Evolutionary conservation across 2,797 vertebrate genomes (phyloP).

Genomic region (Silurus lanzhouensis): DNA sequence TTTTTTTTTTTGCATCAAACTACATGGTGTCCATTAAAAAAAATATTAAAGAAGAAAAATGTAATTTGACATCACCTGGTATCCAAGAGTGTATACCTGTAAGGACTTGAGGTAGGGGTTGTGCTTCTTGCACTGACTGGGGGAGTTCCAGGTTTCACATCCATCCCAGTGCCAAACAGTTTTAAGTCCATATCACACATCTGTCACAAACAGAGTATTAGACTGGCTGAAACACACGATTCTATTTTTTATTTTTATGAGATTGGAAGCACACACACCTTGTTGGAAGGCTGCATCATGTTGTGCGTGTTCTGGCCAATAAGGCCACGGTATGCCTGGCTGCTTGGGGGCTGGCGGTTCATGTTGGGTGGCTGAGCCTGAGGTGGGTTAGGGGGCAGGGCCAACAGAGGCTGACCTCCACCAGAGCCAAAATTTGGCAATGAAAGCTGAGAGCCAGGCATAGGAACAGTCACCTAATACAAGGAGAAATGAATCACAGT

Average conservation of each 20-base stretch:
- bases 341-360: slow-evolving; percentile 85
- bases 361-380: slow-evolving; percentile 88
- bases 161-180: slow-evolving; percentile 90
- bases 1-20: no score
- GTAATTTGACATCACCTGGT: not conserved
- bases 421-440: slow-evolving; percentile 92
- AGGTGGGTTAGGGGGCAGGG: slow-evolving; percentile 86
- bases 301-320: slow-evolving; percentile 88
- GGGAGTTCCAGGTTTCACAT: slow-evolving; percentile 95
- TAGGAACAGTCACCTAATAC: slow-evolving; percentile 86
- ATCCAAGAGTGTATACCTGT: slow-evolving; percentile 75
- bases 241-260: not conserved
- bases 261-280: slow-evolving; percentile 66
- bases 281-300: slow-evolving; percentile 91
- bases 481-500: slow-evolving; percentile 40
- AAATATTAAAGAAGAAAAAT: not conserved
- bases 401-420: slow-evolving; percentile 89
- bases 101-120: slow-evolving; percentile 94
- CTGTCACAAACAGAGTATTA: slow-evolving; percentile 66
- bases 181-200: slow-evolving; percentile 97
- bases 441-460: slow-evolving; percentile 91
- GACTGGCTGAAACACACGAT: not conserved
- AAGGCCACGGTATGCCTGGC: slow-evolving; percentile 87
- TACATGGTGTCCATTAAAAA: no score
- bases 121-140: slow-evolving; percentile 89